Evolutionary conservation across 2,113 vertebrate genomes (phyloP).

Genomic region (Stomatorhinus ivindoensis): DNA sequence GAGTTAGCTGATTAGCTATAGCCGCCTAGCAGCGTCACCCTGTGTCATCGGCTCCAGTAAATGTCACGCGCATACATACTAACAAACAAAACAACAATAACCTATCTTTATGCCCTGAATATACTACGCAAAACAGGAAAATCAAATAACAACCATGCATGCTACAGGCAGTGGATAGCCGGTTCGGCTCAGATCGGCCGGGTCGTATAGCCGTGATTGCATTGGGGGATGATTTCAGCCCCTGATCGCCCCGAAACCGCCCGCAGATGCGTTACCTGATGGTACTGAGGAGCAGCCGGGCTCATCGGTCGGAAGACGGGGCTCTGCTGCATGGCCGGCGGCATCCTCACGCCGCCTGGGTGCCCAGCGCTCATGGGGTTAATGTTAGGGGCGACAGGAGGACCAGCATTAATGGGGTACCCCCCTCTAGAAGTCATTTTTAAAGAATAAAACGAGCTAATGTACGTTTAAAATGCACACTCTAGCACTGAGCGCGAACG

Average conservation of each 20-base stretch:
- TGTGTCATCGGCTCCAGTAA: background rate
- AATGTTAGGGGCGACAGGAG: constrained; percentile 47
- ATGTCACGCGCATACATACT: background rate
- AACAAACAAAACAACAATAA: background rate
- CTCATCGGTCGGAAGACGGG: constrained; percentile 53
- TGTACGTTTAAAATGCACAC: constrained; percentile 17
- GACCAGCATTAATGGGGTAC: constrained; percentile 38
- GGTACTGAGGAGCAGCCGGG: constrained; percentile 46
- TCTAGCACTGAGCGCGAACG: background rate
- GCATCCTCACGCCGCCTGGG: constrained; percentile 52
- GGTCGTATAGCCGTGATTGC: background rate
- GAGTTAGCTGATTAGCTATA: background rate
- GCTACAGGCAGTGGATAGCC: background rate
- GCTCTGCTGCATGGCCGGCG: constrained; percentile 46
- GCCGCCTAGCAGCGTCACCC: background rate
- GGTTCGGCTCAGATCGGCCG: background rate
- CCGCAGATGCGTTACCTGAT: constrained; percentile 43
- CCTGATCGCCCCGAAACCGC: background rate
- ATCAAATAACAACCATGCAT: background rate
- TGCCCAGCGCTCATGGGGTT: constrained; percentile 52
- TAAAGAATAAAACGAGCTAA: constrained; percentile 31
- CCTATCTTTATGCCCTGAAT: background rate
- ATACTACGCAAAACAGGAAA: background rate
- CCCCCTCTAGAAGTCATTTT: constrained; percentile 54
- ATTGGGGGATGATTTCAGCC: background rate